These are phyloP conservation scores for Laothoe populi DNA, from an alignment of 2,888 invertebrate genomes.

Conservation along the genomic window DNA sequence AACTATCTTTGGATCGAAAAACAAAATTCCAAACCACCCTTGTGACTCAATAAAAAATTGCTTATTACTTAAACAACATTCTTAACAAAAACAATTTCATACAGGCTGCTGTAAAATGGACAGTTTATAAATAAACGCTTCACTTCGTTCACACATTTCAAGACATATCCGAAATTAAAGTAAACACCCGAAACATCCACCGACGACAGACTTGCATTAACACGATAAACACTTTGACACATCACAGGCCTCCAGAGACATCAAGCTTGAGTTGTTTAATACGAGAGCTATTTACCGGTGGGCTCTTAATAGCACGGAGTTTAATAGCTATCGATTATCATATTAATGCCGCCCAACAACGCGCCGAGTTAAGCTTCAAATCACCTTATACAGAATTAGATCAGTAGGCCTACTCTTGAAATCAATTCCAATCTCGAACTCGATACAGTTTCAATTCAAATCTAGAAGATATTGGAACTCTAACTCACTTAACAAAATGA, in stretches of 20 bases:
- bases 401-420: no score
- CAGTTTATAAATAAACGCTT: background rate
- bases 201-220: background rate
- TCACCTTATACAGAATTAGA: slow-evolving; percentile 1
- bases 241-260: slow-evolving; percentile 1
- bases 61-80: no score
- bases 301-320: slow-evolving; percentile 18
- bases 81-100: no score
- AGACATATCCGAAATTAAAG: background rate
- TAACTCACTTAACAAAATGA: no score
- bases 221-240: background rate
- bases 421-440: no score
- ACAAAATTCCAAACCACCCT: no score
- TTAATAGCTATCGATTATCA: slow-evolving; percentile 41
- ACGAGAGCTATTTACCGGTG: background rate
- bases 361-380: slow-evolving; percentile 32
- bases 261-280: background rate
- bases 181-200: background rate
- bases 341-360: slow-evolving; percentile 35
- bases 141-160: background rate
- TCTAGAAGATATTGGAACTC: no score
- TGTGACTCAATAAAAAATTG: no score
- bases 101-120: no score
- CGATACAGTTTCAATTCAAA: no score
- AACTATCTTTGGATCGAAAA: no score